A percentile compares a stretch with the other conserved stretches of the same genome.
These are phyloP conservation scores for Spongilla lacustris DNA, from an alignment of 37 sponge, comb jelly and placozoan genomes.

Conservation along the genomic window DNA sequence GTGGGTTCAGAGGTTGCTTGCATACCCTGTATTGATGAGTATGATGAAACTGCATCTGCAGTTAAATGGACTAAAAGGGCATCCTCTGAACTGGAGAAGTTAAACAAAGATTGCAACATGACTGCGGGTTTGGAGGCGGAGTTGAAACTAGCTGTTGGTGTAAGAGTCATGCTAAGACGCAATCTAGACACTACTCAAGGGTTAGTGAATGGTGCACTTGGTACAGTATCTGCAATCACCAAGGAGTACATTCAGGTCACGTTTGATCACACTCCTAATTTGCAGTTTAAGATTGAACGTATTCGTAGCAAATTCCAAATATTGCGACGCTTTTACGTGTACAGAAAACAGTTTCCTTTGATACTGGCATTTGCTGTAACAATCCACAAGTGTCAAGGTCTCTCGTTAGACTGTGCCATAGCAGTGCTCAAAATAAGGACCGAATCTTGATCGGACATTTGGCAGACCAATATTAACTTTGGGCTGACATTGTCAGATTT, in stretches of 20 bases:
- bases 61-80: constrained; percentile 57
- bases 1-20: background rate
- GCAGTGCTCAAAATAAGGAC: too few relatives aligned
- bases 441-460: too few relatives aligned
- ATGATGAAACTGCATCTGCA: constrained; percentile 54
- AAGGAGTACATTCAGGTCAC: constrained; percentile 26
- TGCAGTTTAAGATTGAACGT: constrained; percentile 24
- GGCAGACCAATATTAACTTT: too few relatives aligned
- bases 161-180: constrained; percentile 66
- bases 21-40: constrained; percentile 45
- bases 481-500: too few relatives aligned
- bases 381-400: constrained; percentile 60
- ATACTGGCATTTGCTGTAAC: constrained; percentile 55
- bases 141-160: constrained; percentile 54
- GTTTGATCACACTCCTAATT: constrained; percentile 50
- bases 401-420: constrained; percentile 58
- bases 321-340: constrained; percentile 33
- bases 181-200: constrained; percentile 51
- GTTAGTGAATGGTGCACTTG: constrained; percentile 73
- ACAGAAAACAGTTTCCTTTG: constrained; percentile 61
- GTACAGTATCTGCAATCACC: constrained; percentile 22
- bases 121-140: constrained; percentile 66
- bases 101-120: constrained; percentile 65
- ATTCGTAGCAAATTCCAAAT: constrained; percentile 51
- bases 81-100: constrained; percentile 39